Evolutionary conservation across 1,140 invertebrate genomes (phyloP).

Genomic region (Nephila pilipes): DNA sequence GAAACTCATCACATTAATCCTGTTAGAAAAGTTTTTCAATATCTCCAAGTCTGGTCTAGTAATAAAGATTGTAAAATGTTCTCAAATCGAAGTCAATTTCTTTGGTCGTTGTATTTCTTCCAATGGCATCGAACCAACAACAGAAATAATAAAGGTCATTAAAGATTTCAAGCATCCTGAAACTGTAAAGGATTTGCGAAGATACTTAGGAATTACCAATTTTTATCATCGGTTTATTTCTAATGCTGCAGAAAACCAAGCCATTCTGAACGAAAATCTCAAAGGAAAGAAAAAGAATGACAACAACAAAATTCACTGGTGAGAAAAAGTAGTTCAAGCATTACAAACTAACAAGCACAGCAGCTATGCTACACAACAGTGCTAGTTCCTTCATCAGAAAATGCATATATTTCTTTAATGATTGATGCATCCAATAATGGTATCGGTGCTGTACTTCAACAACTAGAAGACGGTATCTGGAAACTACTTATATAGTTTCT

Average conservation of each 20-base stretch:
- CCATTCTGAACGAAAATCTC: not conserved
- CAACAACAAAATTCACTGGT: constrained; percentile 11
- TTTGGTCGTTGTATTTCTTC: no score
- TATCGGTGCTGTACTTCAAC: not conserved
- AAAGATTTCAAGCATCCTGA: no score
- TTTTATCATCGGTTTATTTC: no score
- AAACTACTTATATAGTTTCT: constrained; percentile 46
- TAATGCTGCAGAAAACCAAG: not conserved
- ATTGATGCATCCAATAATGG: not conserved
- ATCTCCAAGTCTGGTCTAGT: no score
- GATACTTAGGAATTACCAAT: not conserved
- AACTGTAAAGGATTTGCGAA: no score
- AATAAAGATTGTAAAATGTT: no score
- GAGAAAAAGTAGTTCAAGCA: not conserved
- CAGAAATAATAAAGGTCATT: no score
- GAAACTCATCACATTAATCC: constrained; percentile 76
- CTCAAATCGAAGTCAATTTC: no score
- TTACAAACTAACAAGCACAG: constrained; percentile 16
- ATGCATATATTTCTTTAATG: not conserved
- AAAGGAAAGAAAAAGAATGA: not conserved
- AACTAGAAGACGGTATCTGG: not conserved
- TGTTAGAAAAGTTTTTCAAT: constrained; percentile 68
- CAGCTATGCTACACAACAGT: not conserved
- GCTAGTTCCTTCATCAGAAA: not conserved
- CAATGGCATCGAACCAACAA: no score